A percentile compares a stretch with the other conserved stretches of the same genome.
phyloP scores from a whole-genome alignment of 2,888 invertebrate genomes.

The Platynereis dumerilii region DNA sequence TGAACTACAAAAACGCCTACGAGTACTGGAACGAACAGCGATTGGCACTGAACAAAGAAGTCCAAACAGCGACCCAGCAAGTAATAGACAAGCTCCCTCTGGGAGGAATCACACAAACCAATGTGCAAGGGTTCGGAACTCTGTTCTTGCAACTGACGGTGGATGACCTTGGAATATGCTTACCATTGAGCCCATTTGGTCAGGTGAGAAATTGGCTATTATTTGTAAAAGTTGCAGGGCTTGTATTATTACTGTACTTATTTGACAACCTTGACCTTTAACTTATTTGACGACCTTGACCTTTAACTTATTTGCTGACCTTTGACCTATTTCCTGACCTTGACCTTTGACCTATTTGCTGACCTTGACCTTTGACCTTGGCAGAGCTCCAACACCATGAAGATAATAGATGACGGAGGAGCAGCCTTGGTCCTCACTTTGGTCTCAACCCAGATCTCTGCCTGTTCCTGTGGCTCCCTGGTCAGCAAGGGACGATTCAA shows the following conservation, averaged over 20 bases:
- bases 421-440: conserved; percentile 93
- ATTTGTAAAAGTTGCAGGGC: too few relatives aligned
- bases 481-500: conserved; percentile 81
- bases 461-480: conserved; percentile 93
- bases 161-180: conserved; percentile 94
- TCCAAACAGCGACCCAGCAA: conserved; percentile 70
- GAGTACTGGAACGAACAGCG: conserved; percentile 99
- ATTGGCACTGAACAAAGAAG: conserved; percentile 87
- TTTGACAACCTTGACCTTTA: too few relatives aligned
- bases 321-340: too few relatives aligned
- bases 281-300: too few relatives aligned
- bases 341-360: too few relatives aligned
- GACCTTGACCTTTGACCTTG: too few relatives aligned
- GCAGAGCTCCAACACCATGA: not conserved
- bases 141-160: conserved; percentile 92
- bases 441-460: conserved; percentile 94
- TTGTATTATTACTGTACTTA: too few relatives aligned
- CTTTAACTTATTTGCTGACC: too few relatives aligned
- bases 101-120: conserved; percentile 34
- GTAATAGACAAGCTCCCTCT: conserved; percentile 72
- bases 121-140: conserved; percentile 72
- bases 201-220: too few relatives aligned
- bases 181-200: conserved; percentile 73
- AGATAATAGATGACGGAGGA: conserved; percentile 54
- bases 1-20: conserved; percentile 99